phyloP scores from a whole-genome alignment of 2,113 vertebrate species.

The Cacatua alba region DNA sequence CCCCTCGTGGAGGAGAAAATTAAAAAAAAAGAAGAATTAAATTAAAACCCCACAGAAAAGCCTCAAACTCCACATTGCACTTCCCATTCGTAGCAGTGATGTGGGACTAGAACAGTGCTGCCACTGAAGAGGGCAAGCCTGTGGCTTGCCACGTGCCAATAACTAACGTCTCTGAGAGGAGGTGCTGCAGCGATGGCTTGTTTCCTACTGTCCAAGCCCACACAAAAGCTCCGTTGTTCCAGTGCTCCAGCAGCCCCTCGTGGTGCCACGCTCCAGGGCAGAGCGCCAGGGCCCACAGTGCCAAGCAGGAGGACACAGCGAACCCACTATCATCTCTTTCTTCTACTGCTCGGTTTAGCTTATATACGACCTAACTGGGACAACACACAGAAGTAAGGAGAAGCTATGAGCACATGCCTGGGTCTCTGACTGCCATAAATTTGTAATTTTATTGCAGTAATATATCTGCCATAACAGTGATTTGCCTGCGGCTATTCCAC shows the following conservation, averaged over 20 bases:
- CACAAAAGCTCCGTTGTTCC: accelerated
- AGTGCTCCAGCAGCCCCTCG: accelerated
- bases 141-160: background rate
- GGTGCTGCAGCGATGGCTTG: background rate
- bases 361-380: background rate
- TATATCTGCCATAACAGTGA: background rate
- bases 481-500: background rate
- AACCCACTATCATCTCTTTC: background rate
- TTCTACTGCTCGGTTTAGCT: accelerated
- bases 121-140: background rate
- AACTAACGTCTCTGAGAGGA: background rate
- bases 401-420: background rate
- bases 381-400: background rate
- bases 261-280: accelerated
- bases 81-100: background rate
- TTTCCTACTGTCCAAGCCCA: background rate
- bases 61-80: background rate
- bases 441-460: conserved; percentile 3
- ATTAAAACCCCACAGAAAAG: background rate
- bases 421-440: background rate
- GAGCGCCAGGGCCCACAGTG: background rate
- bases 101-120: background rate
- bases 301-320: background rate
- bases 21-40: background rate
- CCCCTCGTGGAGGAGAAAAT: accelerated